Evolutionary conservation across 2,113 vertebrate species (phyloP).

Genomic region (Centropus unirufus): DNA sequence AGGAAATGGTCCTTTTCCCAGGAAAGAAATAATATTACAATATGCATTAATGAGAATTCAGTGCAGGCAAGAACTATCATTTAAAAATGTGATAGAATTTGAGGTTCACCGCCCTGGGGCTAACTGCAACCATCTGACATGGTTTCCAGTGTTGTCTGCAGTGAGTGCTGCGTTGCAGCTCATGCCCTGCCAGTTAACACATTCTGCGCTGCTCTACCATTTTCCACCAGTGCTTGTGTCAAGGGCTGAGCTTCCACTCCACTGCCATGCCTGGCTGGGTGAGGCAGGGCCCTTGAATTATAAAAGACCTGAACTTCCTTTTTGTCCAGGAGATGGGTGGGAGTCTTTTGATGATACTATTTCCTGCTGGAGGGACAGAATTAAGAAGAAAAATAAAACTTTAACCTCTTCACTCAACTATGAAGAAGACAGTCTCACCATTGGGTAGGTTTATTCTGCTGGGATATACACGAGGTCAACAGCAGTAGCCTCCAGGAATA

Average conservation of each 20-base stretch:
- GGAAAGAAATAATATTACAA: slow-evolving; percentile 26
- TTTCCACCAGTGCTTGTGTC: background rate
- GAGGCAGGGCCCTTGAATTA: slow-evolving; percentile 8
- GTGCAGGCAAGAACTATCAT: background rate
- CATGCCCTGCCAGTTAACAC: background rate
- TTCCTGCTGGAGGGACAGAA: slow-evolving; percentile 62
- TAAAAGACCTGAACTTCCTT: slow-evolving; percentile 34
- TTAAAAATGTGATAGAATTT: background rate
- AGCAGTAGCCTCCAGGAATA: slow-evolving; percentile 72
- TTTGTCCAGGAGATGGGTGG: background rate
- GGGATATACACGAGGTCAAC: slow-evolving; percentile 71
- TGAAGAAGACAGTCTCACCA: slow-evolving; percentile 36
- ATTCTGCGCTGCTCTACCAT: background rate
- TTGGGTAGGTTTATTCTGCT: slow-evolving; percentile 55
- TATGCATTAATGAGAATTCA: background rate
- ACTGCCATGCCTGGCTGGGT: background rate
- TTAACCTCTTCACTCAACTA: slow-evolving; percentile 63
- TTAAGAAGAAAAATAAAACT: slow-evolving; percentile 60
- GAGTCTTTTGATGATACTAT: slow-evolving; percentile 48
- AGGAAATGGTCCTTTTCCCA: slow-evolving; percentile 6
- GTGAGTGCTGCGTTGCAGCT: accelerated
- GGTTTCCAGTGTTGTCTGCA: background rate
- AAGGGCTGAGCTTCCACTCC: background rate
- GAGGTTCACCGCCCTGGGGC: background rate
- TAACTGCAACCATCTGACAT: background rate